phyloP scores from a whole-genome alignment of 2,113 vertebrate genomes.

The Strigops habroptila region DNA sequence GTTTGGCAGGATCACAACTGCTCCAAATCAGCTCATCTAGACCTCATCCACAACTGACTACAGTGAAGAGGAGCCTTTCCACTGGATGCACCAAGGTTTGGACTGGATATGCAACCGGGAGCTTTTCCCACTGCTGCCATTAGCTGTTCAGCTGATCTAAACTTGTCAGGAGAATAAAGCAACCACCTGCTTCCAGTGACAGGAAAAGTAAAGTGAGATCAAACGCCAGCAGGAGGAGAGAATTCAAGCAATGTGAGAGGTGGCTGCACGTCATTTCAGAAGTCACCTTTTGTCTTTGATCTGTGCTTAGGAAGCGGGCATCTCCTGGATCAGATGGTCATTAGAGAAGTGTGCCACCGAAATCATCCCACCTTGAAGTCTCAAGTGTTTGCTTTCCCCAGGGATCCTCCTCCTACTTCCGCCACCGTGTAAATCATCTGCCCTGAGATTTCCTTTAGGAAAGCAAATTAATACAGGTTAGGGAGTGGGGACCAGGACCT shows the following conservation, averaged over 20 bases:
- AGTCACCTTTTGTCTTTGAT: slow-evolving; percentile 74
- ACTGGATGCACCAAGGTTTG: neutral
- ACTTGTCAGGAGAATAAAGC: slow-evolving; percentile 44
- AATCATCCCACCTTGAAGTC: slow-evolving; percentile 70
- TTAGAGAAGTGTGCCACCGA: slow-evolving; percentile 64
- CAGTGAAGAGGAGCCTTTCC: neutral
- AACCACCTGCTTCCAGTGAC: slow-evolving; percentile 48
- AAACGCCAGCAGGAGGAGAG: slow-evolving; percentile 36
- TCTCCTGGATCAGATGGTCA: slow-evolving; percentile 61
- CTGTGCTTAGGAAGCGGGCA: slow-evolving; percentile 52
- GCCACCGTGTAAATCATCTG: neutral
- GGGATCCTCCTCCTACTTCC: slow-evolving; percentile 60
- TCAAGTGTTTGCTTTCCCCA: slow-evolving; percentile 71
- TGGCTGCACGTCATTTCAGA: slow-evolving; percentile 63
- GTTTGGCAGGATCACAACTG: neutral
- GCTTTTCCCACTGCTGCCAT: neutral
- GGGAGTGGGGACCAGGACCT: neutral
- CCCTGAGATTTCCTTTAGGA: slow-evolving; percentile 24
- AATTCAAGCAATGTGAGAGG: slow-evolving; percentile 57
- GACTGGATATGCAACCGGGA: neutral
- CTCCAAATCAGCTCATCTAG: neutral
- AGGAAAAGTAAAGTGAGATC: slow-evolving; percentile 56
- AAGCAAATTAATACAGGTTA: neutral
- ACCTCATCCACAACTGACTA: neutral
- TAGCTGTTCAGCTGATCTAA: slow-evolving; percentile 42